These are phyloP conservation scores for Chrysolina americana DNA, from an alignment of 2,888 invertebrate species.

Conservation along the genomic window DNA sequence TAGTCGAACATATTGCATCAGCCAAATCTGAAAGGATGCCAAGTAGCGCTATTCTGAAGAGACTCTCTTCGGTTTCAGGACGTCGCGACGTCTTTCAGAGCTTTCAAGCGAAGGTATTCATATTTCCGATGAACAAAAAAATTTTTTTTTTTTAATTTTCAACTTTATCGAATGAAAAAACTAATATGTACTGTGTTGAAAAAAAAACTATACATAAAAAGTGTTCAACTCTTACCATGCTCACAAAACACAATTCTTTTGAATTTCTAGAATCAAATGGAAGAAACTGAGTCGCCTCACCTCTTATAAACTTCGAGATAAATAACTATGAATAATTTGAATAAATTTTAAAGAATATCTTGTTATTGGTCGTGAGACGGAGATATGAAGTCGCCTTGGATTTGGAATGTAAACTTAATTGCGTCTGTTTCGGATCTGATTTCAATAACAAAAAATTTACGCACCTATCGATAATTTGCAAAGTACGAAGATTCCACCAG, in stretches of 20 bases:
- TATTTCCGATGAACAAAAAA: neutral
- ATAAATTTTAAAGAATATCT: constrained; percentile 35
- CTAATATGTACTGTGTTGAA: neutral
- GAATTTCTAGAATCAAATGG: constrained; percentile 33
- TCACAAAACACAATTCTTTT: constrained; percentile 33
- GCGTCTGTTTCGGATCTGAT: constrained; percentile 32
- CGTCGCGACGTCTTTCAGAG: neutral
- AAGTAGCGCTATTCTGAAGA: neutral
- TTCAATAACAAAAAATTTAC: constrained; percentile 7
- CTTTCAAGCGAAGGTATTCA: neutral
- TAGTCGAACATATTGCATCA: constrained; percentile 38
- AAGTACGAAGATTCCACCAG: too few species aligned
- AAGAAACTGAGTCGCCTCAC: constrained; percentile 14
- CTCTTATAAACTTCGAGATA: constrained; percentile 37
- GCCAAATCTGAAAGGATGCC: neutral
- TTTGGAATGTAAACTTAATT: constrained; percentile 37
- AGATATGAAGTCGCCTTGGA: constrained; percentile 32
- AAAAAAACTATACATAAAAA: neutral
- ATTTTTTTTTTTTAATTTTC: too few species aligned
- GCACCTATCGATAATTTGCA: too few species aligned
- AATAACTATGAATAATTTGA: constrained; percentile 35
- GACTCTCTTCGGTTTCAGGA: neutral
- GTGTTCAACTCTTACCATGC: constrained; percentile 32
- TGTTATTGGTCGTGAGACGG: constrained; percentile 19
- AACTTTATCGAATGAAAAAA: too few species aligned